Base-by-base conservation (phyloP, 2,113 vertebrate genomes). In the Marcusenius ussheri region DNA sequence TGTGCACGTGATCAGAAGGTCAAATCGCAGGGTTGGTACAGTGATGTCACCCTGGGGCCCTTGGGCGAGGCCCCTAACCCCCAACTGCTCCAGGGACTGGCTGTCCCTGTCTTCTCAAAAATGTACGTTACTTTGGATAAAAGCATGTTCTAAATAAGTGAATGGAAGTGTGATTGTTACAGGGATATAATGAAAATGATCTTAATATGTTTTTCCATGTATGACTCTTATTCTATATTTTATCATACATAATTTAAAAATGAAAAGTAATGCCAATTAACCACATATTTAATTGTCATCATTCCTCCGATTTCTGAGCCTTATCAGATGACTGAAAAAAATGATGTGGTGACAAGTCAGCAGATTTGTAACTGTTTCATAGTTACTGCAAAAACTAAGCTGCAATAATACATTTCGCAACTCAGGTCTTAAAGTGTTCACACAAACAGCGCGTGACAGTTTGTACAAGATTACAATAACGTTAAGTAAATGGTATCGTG, bases 401-500 rank as follows among this genome's bases (percentile, higher is more conserved):
- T 80, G 31, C 15, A 19, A 6, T 42, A 42, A 80, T 42, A 19
- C n/a, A 47, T 39, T 84, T n/a, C 3, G 4, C 39, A 53, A 51
- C 15, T 31, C 50, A 51, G 85, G 46, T 50, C 45, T 89, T 39
- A 35, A 49, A 21, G 45, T 11, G 50, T 31, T 89, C 46, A 19
- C 47, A 17, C 27, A 89, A 89, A 19, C 62, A 80, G 21, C 8
- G 47, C 15, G 74, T 42, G 46, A 74, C 88, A 84, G 47, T 89
- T 89, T 58, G 31, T 39, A 27, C 39, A 27, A 53, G 77, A 39
- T 84, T 24, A 46, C 56, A 31, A 45, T 83, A n/a, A 89, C 45
- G 47, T 35, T 80, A 42, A 80, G 74, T 89, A 62, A 56, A 45
- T 58, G 51, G 51, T 53, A 83, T 89, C 24, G 51, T 89, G 50